These are phyloP conservation scores for Camelus dromedarius DNA, from an alignment of 2,113 vertebrate species.

Conservation along the genomic window DNA sequence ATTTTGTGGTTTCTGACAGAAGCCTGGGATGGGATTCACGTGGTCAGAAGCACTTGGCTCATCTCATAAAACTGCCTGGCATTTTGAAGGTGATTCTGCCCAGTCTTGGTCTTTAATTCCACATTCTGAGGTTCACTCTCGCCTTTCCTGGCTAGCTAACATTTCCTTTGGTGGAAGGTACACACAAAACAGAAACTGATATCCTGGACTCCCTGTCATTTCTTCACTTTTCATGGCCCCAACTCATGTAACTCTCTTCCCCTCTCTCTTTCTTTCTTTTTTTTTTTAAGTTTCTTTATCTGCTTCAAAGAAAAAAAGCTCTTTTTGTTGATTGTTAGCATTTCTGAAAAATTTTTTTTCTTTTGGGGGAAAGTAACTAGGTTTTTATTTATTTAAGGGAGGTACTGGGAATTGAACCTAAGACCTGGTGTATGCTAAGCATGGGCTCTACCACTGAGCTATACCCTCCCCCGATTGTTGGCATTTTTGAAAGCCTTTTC, in stretches of 20 bases:
- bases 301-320: not conserved
- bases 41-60: not conserved
- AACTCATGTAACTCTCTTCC: not conserved
- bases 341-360: not conserved
- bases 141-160: not conserved
- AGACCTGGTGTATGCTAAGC: no score
- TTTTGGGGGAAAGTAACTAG: no score
- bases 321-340: constrained; percentile 14
- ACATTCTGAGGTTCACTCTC: not conserved
- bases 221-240: not conserved
- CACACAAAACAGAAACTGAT: not conserved
- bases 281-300: not conserved
- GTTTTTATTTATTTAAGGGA: no score
- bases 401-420: no score
- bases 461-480: no score
- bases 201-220: not conserved
- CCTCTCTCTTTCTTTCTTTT: not conserved
- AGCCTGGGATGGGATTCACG: not conserved
- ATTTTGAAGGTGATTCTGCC: not conserved
- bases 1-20: constrained; percentile 11
- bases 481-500: not conserved
- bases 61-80: not conserved
- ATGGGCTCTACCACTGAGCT: no score
- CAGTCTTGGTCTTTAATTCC: not conserved
- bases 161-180: not conserved